Base-by-base conservation (phyloP, 2,888 invertebrate species). In the Dasysyrphus tricinctus region DNA sequence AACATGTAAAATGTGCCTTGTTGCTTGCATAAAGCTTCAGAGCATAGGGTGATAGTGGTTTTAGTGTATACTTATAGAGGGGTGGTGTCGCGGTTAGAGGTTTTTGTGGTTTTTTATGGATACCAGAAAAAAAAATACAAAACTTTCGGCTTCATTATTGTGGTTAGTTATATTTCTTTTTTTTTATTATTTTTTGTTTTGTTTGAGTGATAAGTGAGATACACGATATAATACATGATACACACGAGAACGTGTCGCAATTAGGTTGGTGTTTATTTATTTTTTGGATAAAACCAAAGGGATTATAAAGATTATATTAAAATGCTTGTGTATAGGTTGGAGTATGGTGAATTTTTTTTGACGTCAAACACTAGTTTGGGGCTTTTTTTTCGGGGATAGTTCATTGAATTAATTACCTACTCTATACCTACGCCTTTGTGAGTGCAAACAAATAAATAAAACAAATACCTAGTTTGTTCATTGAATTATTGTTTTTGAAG, bases 221-320 rank as follows among this genome's bases (percentile, higher is more conserved):
- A 59, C 51, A 75, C 42, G 34, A 59, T 59, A 57, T 7, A 57
- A 3, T 8, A 39, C 16, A 29, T 9, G 5, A 69, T 49, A 56
- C 47, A 56, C 47, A 76, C 19, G 47, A 67, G 54, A 74, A 77
- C 73, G 69, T 81, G 73, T 77, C 72, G 75, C 79, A 86, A 82
- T 86, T 79, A 75, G 65, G 54, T 78, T 59, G 37, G 19, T 59
- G 14, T 39, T 57, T 69, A 61, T 70, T 57, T 67, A 51, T 37
- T 57, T 72, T 72, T 72, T 67, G 86, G 86, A 86, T 86, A 86
- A 86, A 79, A 86, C 82, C 67, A 29, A 57, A 70, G 65, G 86
- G 82, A 86, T 86, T 86, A 86, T 86, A 86, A 86, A 86, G 86
- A 86, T 86, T 82, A 86, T 82, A 86, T 59, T 39, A 0, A 14